A percentile compares a stretch with the other conserved stretches of the same genome.
These are phyloP conservation scores for Unio pictorum DNA, from an alignment of 2,888 invertebrate genomes.

Conservation along the genomic window DNA sequence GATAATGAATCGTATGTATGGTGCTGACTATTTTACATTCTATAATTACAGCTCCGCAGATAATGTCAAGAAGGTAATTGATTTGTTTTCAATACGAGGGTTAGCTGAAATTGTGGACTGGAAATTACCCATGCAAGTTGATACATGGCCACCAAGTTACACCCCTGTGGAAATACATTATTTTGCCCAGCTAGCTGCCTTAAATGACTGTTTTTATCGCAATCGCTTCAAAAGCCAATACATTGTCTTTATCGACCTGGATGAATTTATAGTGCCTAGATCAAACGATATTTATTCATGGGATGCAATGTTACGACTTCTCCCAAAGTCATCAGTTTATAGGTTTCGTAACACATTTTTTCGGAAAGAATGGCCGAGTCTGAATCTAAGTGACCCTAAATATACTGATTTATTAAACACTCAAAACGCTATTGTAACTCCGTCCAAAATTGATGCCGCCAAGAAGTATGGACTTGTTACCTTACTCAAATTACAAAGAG, in stretches of 20 bases:
- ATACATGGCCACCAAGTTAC: conserved; percentile 28
- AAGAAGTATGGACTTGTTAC: conserved; percentile 43
- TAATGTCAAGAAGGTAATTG: conserved; percentile 51
- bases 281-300: conserved; percentile 30
- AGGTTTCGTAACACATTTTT: conserved; percentile 51
- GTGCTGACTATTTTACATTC: conserved; percentile 62
- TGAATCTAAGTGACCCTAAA: not conserved
- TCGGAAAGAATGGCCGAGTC: conserved; percentile 51
- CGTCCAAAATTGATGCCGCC: conserved; percentile 21
- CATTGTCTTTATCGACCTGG: conserved; percentile 65
- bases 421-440: conserved; percentile 12
- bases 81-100: conserved; percentile 48
- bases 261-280: conserved; percentile 67
- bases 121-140: conserved; percentile 56
- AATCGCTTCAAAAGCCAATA: conserved; percentile 46
- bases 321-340: conserved; percentile 14
- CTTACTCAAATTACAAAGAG: conserved; percentile 42
- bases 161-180: conserved; percentile 58
- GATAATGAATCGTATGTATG: conserved; percentile 64
- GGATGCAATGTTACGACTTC: conserved; percentile 36
- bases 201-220: conserved; percentile 68
- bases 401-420: too few relatives aligned
- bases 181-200: conserved; percentile 64
- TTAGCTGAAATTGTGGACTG: conserved; percentile 57
- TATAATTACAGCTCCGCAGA: conserved; percentile 57